Base-by-base conservation (phyloP, 1,140 invertebrate genomes). In the Harpegnathos saltator region DNA sequence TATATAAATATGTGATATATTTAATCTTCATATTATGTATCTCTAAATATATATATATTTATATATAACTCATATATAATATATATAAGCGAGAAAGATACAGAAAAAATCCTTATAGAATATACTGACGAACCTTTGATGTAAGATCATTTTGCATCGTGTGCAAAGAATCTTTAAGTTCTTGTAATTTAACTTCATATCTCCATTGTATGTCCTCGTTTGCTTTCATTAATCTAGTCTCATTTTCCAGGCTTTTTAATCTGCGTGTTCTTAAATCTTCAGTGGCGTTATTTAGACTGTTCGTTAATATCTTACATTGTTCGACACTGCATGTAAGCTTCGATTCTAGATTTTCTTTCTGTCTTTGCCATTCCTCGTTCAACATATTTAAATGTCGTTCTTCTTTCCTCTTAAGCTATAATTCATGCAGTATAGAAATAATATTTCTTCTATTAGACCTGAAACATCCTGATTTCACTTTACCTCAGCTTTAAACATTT, bases 401-500 rank as follows among this genome's bases (percentile, higher is more conserved):
- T 84, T 94, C 92, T 75, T 94, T 95, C 63, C 81, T 91, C 77
- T 90, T 92, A 24, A 95, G 87, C 92, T 94, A 73, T 29, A 69
- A 68, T 56, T 56, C 0, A 66, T 58, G 52, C 38, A 26, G 48
- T 12, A 22, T 15, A 3, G 29, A 81, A 63, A 59, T 66, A 12
- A 24, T 56, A 24, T 48, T 80, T 29, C 19, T 66, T 59, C 7
- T 19, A 50, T n/a, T 77, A 15, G 56, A 44, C n/a, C 29, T 19
- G 7, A 33, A 61, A 56, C 17, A 17, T 48, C 33, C 3, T 11
- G 19, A 68, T 33, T 59, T 58, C 0, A 52, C 54, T 82, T 87
- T 90, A 95, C 94, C 89, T 94, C 93, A 22, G 85, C 81, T 82
- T 85, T 90, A 85, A 95, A 95, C 78, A 94, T 89, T 85, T 94